Conservation (phyloP, 2,797 vertebrate species). For the Sebastes goodei region DNA sequence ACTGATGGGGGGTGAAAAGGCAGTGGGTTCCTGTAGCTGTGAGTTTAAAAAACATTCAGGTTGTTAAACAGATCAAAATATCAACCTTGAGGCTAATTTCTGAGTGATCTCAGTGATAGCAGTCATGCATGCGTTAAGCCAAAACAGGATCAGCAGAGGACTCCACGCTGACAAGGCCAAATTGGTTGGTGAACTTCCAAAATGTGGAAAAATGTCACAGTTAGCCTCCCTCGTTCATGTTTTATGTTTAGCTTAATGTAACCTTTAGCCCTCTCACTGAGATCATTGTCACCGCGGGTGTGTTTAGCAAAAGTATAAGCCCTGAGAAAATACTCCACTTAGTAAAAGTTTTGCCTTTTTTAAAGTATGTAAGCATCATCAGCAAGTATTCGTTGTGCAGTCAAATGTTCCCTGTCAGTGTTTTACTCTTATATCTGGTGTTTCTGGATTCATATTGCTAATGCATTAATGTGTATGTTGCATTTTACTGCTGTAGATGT, state of each 20-base stretch:
- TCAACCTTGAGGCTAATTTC: constrained; percentile 24
- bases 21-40: neutral
- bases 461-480: neutral
- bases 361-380: neutral
- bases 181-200: constrained; percentile 23
- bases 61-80: constrained; percentile 35
- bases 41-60: neutral
- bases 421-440: neutral
- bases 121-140: constrained; percentile 62
- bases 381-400: neutral
- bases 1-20: neutral
- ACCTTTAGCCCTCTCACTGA: neutral
- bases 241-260: neutral
- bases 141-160: constrained; percentile 54
- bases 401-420: neutral
- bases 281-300: neutral
- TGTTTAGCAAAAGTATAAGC: neutral
- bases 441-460: neutral
- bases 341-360: neutral
- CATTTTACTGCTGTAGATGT: neutral
- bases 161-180: constrained; percentile 8
- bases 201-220: neutral
- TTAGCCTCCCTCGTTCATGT: neutral
- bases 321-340: no score
- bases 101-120: constrained; percentile 19